phyloP scores from a whole-genome alignment of 2,113 vertebrate species.

The Bubo scandiacus region DNA sequence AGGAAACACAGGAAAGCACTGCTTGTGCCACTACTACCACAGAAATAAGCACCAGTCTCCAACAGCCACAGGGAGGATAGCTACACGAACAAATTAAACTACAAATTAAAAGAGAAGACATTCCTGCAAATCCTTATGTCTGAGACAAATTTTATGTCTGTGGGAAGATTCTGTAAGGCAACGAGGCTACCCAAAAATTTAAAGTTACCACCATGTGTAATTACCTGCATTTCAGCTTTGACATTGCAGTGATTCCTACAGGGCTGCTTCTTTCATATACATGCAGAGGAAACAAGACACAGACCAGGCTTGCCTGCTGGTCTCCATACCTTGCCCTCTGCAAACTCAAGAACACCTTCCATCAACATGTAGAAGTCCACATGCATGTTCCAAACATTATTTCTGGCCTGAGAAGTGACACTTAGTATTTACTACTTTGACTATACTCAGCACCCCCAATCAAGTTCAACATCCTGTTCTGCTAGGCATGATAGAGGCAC shows the following conservation, averaged over 20 bases:
- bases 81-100: background rate
- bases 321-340: background rate
- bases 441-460: background rate
- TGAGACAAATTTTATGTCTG: background rate
- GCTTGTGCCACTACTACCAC: background rate
- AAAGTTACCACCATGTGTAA: background rate
- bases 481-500: background rate
- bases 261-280: background rate
- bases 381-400: rapidly evolving
- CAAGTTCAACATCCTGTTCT: background rate
- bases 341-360: background rate
- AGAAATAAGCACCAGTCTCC: background rate
- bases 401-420: background rate
- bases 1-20: background rate
- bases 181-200: background rate
- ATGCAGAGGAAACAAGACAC: background rate
- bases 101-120: background rate
- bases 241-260: background rate
- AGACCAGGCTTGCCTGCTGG: background rate
- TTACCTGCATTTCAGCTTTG: background rate
- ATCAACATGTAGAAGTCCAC: background rate
- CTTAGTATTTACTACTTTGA: background rate
- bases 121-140: background rate
- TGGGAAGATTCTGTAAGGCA: background rate
- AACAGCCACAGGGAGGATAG: background rate